Base-by-base conservation (phyloP, 2,888 invertebrate genomes). In the Rotaria socialis region DNA sequence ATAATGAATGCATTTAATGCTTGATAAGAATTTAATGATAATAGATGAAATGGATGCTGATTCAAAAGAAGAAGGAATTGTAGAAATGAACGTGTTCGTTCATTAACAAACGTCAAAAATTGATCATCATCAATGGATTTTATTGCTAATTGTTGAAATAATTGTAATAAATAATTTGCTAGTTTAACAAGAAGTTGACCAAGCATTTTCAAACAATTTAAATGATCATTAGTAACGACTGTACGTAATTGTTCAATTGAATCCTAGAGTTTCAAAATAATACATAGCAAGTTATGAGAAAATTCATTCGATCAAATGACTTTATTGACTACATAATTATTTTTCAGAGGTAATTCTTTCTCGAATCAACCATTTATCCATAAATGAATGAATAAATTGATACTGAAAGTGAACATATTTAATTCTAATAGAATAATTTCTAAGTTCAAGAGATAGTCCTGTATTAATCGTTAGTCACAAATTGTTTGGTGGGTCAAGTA, bases 1-100 rank as follows among this genome's bases (percentile, higher is more conserved):
- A 24, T 80, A 14, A 80, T 80, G n/a, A 80, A 80, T n/a, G 47
- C 47, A 47, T 80, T 80, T 80, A 80, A 80, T 80, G 80, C 43
- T 47, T 80, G 80, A 80, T 80, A 80, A 47, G 80, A 80, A 80
- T 80, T 80, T n/a, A 80, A 80, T 80, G 80, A 80, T 80, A 80
- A 47, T 47, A 47, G 14, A 47, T 80, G 80, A 80, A 47, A 80
- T 80, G 80, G 80, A 80, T 80, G 80, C 11, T 80, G 47, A n/a
- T 80, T 80, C 24, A 80, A n/a, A 47, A 80, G 16, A n/a, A 80
- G 80, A 43, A 80, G 80, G n/a, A 80, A 80, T 47, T 80, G 80
- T 80, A 80, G 19, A 80, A 80, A 80, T n/a, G 80, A 80, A 47
- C 47, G 43, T 47, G 80, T 80, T 10, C 80, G 80, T 80, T 80